phyloP scores from a whole-genome alignment of 2,888 invertebrate genomes.

The Idaea straminata region DNA sequence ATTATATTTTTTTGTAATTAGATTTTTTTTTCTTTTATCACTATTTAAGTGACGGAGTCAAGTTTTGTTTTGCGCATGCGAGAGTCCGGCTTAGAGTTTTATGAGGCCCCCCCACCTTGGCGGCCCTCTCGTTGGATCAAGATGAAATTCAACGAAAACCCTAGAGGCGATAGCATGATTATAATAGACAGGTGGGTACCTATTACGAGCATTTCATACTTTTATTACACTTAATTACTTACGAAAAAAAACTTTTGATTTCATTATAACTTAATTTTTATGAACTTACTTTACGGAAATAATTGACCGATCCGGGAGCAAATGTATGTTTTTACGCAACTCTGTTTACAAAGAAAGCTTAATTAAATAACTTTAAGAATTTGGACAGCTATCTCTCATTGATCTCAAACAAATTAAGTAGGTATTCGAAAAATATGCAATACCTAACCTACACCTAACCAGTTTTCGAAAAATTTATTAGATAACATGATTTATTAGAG shows the following conservation, averaged over 20 bases:
- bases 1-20: constrained; percentile 32
- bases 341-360: neutral
- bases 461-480: neutral
- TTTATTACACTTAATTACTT: constrained; percentile 4
- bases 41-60: constrained; percentile 50
- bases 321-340: neutral
- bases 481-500: neutral
- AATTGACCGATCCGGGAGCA: neutral
- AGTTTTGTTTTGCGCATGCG: constrained; percentile 64
- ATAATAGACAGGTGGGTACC: constrained; percentile 1
- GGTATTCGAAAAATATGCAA: neutral
- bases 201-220: constrained; percentile 1
- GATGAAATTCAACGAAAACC: constrained; percentile 53
- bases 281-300: neutral
- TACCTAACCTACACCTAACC: neutral
- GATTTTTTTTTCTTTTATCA: constrained; percentile 20
- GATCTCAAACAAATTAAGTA: neutral
- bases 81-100: constrained; percentile 67
- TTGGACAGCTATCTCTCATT: neutral
- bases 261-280: neutral
- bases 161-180: constrained; percentile 15
- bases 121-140: constrained; percentile 57
- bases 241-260: neutral
- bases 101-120: constrained; percentile 66
- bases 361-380: neutral